Base-by-base conservation (phyloP, 2,797 vertebrate genomes). In the Phrynocephalus guinanensis region DNA sequence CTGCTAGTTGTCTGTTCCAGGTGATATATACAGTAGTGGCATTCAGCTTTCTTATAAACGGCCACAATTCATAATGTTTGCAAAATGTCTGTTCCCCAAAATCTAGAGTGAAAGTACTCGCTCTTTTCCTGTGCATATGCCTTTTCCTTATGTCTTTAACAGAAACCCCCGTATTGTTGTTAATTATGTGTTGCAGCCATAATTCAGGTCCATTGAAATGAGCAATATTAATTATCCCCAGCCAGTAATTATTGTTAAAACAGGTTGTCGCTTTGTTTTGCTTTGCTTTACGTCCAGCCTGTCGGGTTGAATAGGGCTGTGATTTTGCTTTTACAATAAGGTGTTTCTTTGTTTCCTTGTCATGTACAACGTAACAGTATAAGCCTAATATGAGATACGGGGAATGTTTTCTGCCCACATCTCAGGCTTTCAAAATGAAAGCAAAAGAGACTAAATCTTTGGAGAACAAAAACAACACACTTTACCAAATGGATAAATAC, bases 11-110 rank as follows among this genome's bases (percentile, higher is more conserved):
- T 68, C 80, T 89, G 75, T 88, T 92, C 28, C 73, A 91, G 1
- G 0, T 72, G 89, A 44, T 16, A 87, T 7, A 67, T 70, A 28
- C 11, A 28, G 73, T 76, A 73, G 82, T 0, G 15, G 1, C 20
- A 76, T 56, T 83, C 79, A 85, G 52, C 20, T 44, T 84, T 67
- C 0, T 0, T 11, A 82, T 83, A 0, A 30, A 0, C 1, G 78
- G 90, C 56, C 15, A 50, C 30, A 30, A 3, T 70, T 0, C 3
- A 76, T n/a, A 82, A 66, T 66, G 50, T 18, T 63, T 71, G 66
- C 48, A 87, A 71, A 78, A 90, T 79, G 88, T 88, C 77, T 77
- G 3, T 77, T 88, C 82, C 71, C 87, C 50, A n/a, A 84, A 92
- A 44, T 87, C 3, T 30, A 73, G 70, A 80, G 73, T 86, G 70